These are phyloP conservation scores for Protodeltote pygarga DNA, from an alignment of 2,888 invertebrate species.

Conservation along the genomic window DNA sequence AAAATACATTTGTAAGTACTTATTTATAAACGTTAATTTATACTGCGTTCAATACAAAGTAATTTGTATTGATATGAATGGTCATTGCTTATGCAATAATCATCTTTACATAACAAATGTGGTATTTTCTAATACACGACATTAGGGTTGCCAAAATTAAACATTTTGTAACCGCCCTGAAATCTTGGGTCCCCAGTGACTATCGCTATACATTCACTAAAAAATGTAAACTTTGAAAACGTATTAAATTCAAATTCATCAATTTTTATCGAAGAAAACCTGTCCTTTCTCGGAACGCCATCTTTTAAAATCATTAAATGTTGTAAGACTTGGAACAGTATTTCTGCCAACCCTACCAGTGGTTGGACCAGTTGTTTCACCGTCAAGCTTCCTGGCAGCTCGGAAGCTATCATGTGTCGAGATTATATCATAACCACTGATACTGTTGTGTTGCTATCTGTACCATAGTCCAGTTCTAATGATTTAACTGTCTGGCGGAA, in stretches of 20 bases:
- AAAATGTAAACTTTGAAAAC: too few species aligned
- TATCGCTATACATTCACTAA: too few species aligned
- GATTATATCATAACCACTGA: constrained; percentile 33
- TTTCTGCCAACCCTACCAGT: constrained; percentile 15
- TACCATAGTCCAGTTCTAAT: constrained; percentile 11
- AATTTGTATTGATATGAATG: constrained; percentile 20
- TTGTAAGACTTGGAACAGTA: background rate
- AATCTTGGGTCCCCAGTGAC: too few species aligned
- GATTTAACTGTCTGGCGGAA: background rate
- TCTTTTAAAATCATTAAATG: background rate
- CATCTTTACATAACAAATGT: constrained; percentile 33
- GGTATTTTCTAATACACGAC: constrained; percentile 8
- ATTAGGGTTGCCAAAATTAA: constrained; percentile 19
- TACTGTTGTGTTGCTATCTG: constrained; percentile 1
- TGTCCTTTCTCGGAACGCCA: background rate
- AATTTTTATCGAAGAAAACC: too few species aligned
- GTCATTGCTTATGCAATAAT: constrained; percentile 20
- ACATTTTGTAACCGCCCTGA: too few species aligned
- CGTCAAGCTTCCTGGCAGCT: constrained; percentile 25
- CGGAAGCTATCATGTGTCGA: constrained; percentile 37
- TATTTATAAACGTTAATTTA: background rate
- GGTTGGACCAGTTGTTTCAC: constrained; percentile 24
- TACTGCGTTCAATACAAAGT: constrained; percentile 2
- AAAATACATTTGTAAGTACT: too few species aligned
- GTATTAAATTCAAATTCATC: too few species aligned